Evolutionary conservation across 2,888 invertebrate genomes (phyloP), one percentile per base, ranked within the genome.

Genomic region (Dryocosmus kuriphilus): DNA sequence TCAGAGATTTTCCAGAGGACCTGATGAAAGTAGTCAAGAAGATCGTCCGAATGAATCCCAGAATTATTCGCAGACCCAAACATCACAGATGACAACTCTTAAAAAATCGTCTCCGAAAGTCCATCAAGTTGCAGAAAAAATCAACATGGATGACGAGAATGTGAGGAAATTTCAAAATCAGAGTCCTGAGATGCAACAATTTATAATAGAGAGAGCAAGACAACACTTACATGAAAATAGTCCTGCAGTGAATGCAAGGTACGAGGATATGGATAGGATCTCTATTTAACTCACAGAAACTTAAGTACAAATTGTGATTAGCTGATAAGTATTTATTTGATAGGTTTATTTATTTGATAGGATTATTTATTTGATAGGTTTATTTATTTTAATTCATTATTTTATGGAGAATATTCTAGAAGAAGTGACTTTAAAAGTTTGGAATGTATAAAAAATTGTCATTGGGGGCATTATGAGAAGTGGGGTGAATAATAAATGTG

Each of bases 201-300:
- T 24, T 14, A 57, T 57, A 5, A 57, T 57, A 14, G 57, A 57
- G 4, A 57, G 24, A 24, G 57, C 57, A 1, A 57, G 57, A 57
- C 55, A 55, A 55, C 57, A 51, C n/a, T n/a, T n/a, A 51, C 51
- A 51, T 51, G 51, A 51, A 51, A 51, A 51, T 51, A 51, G n/a
- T 51, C 51, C 51, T 57, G 24, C 57, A 14, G 8, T 57, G 57
- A 24, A 24, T 24, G 24, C 24, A 24, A 22, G 57, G 24, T 57
- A 57, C 57, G 57, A 57, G 22, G 57, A 57, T 14, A 57, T 24
- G 57, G 57, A 57, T 24, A 24, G 22, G 57, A 24, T 57, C 11
- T 57, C 57, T 9, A 57, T 24, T 57, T 24, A 24, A 8, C 57
- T 24, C 11, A 11, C 5, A 57, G 24, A 57, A 14, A 24, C 14